A percentile compares a stretch with the other conserved stretches of the same genome.
Evolutionary conservation across 2,888 invertebrate species (phyloP).

Genomic region (Cybosia mesomella): DNA sequence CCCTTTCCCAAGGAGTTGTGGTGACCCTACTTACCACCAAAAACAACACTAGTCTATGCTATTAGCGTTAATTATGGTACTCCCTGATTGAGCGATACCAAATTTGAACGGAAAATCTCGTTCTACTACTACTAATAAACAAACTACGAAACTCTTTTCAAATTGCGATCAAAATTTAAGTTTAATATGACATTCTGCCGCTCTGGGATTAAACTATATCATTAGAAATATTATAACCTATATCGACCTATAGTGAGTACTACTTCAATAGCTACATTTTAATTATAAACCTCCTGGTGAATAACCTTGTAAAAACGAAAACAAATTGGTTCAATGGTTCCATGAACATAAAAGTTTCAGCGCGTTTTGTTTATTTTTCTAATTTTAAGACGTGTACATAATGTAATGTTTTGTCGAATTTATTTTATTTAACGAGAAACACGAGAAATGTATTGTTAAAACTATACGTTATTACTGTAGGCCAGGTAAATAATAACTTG

Average conservation of each 20-base stretch:
- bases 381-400: slow-evolving; percentile 16
- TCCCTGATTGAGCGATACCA: not conserved
- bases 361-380: slow-evolving; percentile 43
- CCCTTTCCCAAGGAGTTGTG: too few relatives aligned
- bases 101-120: not conserved
- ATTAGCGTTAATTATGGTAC: too few relatives aligned
- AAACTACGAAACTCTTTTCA: not conserved
- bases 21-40: too few relatives aligned
- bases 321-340: slow-evolving; percentile 50
- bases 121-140: too few relatives aligned
- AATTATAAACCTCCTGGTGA: slow-evolving; percentile 49
- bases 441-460: slow-evolving; percentile 3
- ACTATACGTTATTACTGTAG: not conserved
- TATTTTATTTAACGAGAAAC: slow-evolving; percentile 10
- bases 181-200: not conserved
- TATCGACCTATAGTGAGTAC: slow-evolving; percentile 20
- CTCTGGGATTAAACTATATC: not conserved
- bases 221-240: slow-evolving; percentile 18
- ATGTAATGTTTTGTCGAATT: slow-evolving; percentile 27
- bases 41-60: too few relatives aligned
- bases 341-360: slow-evolving; percentile 51
- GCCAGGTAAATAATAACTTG: slow-evolving; percentile 5
- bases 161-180: not conserved
- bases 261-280: slow-evolving; percentile 28
- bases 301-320: slow-evolving; percentile 49